phyloP scores from a whole-genome alignment of 1,140 invertebrate genomes.

The Pomacea maculata region DNA sequence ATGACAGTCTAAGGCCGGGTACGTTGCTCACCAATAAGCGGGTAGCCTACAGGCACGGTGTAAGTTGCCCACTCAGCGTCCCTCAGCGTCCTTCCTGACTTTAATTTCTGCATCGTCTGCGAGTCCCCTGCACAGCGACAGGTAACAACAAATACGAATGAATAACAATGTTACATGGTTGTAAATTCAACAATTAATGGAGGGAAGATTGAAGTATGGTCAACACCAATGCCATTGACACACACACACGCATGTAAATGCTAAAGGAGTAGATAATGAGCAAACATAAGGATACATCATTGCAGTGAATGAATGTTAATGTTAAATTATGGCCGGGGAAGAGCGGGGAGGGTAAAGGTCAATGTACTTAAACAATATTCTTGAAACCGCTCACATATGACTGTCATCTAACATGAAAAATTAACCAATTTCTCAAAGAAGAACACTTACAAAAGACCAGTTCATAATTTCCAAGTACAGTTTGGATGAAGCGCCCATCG shows the following conservation, averaged over 20 bases:
- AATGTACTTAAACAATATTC: background rate
- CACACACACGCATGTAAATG: background rate
- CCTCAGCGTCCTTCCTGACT: slow-evolving; percentile 78
- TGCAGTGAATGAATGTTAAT: too few relatives aligned
- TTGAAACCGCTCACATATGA: background rate
- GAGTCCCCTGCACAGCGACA: slow-evolving; percentile 42
- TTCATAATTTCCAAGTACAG: slow-evolving; percentile 90
- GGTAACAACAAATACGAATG: background rate
- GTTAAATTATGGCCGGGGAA: too few relatives aligned
- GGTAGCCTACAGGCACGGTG: slow-evolving; percentile 81
- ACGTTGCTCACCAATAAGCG: slow-evolving; percentile 72
- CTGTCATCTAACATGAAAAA: background rate
- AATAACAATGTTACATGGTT: too few relatives aligned
- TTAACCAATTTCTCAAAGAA: background rate
- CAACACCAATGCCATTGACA: background rate
- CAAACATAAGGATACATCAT: too few relatives aligned
- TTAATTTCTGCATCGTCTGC: slow-evolving; percentile 65
- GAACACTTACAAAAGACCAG: slow-evolving; percentile 61
- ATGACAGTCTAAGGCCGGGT: slow-evolving; percentile 1
- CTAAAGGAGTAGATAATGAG: too few relatives aligned
- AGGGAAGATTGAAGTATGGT: too few relatives aligned
- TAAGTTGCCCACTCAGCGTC: slow-evolving; percentile 84
- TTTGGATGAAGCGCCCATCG: slow-evolving; percentile 82
- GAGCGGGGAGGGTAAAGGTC: too few relatives aligned
- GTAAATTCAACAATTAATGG: too few relatives aligned